Percentiles rank a stretch among this genome's conserved stretches.
Conservation (phyloP, 2,113 vertebrate genomes). For the Dasypus novemcinctus region DNA sequence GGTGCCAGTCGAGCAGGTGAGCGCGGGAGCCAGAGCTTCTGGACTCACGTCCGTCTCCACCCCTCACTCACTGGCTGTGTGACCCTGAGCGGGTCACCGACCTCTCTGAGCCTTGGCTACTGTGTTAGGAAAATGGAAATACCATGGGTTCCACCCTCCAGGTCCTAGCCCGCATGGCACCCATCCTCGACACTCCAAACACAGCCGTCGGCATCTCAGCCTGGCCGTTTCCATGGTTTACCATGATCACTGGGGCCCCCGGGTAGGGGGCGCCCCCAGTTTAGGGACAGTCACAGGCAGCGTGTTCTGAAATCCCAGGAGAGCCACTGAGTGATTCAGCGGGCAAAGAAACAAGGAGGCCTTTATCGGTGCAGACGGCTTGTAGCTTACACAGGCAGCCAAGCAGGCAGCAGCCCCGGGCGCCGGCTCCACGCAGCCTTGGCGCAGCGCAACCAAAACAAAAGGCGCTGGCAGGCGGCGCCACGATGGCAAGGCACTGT, state of each 20-base stretch:
- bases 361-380: background rate
- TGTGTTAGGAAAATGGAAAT: background rate
- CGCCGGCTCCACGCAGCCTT: background rate
- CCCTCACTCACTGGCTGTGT: background rate
- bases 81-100: too few relatives aligned
- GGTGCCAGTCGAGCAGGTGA: accelerated
- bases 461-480: background rate
- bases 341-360: background rate
- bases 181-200: accelerated
- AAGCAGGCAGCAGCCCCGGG: background rate
- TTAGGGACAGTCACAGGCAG: too few relatives aligned
- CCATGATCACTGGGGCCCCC: background rate
- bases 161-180: background rate
- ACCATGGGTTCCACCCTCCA: accelerated
- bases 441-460: too few relatives aligned
- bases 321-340: background rate
- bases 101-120: too few relatives aligned
- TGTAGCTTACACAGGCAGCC: background rate
- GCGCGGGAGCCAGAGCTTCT: background rate
- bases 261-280: accelerated
- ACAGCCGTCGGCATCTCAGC: accelerated
- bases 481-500: too few relatives aligned
- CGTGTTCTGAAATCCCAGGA: background rate
- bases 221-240: background rate
- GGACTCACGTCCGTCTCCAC: background rate